Evolutionary conservation across 2,113 vertebrate genomes (phyloP).

Genomic region (Strigops habroptila): DNA sequence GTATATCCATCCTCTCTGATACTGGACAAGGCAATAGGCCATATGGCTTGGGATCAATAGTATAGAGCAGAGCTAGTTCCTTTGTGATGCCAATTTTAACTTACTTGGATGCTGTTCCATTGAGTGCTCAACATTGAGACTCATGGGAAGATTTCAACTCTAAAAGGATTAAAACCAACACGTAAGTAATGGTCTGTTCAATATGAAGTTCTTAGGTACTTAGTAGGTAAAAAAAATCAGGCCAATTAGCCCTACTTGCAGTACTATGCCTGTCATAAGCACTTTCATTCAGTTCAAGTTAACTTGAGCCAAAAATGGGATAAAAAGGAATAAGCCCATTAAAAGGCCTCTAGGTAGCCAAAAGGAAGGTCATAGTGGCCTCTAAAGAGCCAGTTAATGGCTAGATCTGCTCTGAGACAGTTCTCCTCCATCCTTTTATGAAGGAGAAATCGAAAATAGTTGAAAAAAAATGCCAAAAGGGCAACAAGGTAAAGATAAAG

Average conservation of each 20-base stretch:
- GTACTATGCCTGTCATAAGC: conserved; percentile 44
- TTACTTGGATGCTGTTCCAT: not conserved
- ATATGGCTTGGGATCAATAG: not conserved
- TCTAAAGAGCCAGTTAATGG: not conserved
- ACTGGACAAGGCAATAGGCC: not conserved
- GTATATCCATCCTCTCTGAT: not conserved
- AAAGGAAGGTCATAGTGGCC: not conserved
- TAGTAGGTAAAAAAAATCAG: not conserved
- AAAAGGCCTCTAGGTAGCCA: not conserved
- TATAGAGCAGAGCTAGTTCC: not conserved
- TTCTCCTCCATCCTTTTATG: not conserved
- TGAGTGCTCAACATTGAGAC: not conserved
- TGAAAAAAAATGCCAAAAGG: not conserved
- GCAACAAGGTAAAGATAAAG: not conserved
- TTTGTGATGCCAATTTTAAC: not conserved
- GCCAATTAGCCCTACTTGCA: conserved; percentile 44
- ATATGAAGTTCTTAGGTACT: not conserved
- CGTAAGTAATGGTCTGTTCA: conserved; percentile 17
- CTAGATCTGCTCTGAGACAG: not conserved
- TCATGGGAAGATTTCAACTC: conserved; percentile 34
- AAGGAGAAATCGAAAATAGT: not conserved
- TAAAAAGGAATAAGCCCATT: conserved; percentile 8
- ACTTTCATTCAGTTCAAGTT: conserved; percentile 7
- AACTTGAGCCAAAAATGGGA: not conserved
- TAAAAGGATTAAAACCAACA: conserved; percentile 28